Evolutionary conservation across 2,797 vertebrate genomes (phyloP).

Genomic region (Melanogrammus aeglefinus): DNA sequence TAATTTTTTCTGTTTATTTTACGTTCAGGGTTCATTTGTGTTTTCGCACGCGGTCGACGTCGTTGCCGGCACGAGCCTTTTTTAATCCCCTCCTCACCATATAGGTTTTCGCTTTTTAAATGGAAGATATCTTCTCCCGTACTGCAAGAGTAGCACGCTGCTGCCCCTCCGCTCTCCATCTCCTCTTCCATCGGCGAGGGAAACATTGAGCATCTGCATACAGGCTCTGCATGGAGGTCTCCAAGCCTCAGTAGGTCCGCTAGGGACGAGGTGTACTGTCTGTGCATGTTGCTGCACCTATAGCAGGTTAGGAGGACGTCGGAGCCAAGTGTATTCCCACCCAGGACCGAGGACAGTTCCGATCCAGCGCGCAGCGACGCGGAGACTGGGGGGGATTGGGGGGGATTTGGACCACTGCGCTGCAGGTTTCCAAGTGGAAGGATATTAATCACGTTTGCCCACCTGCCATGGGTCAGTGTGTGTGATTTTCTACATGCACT

Average conservation of each 20-base stretch:
- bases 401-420: not conserved
- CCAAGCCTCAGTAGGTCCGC: conserved; percentile 7
- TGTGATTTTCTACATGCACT: conserved; percentile 31
- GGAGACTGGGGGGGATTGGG: not conserved
- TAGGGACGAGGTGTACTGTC: not conserved
- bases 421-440: not conserved
- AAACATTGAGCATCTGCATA: conserved; percentile 17
- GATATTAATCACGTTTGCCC: conserved; percentile 20
- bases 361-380: not conserved
- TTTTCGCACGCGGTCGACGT: not conserved
- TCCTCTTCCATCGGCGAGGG: conserved; percentile 27
- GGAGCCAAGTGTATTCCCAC: not conserved
- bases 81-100: not conserved
- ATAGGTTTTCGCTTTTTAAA: conserved; percentile 47
- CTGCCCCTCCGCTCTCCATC: conserved; percentile 32
- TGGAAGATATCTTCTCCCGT: conserved; percentile 60
- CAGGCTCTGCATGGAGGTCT: conserved; percentile 29
- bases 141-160: conserved; percentile 41
- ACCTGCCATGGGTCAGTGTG: conserved; percentile 19
- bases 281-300: not conserved
- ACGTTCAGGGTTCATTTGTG: not conserved
- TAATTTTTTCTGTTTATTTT: conserved; percentile 23
- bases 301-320: not conserved
- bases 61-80: not conserved
- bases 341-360: conserved; percentile 51